Conservation (phyloP, 2,797 vertebrate species). For the Gallinago solitaria region DNA sequence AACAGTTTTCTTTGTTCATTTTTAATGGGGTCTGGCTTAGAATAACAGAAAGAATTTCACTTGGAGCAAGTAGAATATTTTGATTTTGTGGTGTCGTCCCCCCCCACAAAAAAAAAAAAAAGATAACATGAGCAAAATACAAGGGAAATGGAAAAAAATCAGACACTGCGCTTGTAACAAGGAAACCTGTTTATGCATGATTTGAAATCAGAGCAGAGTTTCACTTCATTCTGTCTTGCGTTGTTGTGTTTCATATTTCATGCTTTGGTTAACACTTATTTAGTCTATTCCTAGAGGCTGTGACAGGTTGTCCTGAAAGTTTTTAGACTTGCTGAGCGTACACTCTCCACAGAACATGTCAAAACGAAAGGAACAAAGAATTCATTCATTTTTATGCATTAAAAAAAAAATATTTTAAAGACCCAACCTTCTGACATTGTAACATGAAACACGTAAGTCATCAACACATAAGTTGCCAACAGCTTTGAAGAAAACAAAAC, state of each 20-base stretch:
- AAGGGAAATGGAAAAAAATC: background rate
- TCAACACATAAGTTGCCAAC: background rate
- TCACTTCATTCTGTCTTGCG: conserved; percentile 47
- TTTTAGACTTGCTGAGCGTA: conserved; percentile 36
- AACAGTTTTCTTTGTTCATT: background rate
- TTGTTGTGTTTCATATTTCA: conserved; percentile 59
- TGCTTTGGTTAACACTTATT: conserved; percentile 54
- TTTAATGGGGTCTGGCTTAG: background rate
- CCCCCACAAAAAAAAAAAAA: background rate
- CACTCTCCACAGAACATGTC: background rate
- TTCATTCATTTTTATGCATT: background rate
- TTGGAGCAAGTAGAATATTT: background rate
- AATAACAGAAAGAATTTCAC: background rate
- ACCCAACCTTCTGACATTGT: background rate
- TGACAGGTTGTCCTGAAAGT: conserved; percentile 41
- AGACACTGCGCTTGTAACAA: background rate
- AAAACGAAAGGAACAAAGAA: conserved; percentile 21
- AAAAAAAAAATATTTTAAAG: background rate
- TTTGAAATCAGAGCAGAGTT: conserved; percentile 55
- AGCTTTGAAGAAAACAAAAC: background rate
- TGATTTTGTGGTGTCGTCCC: background rate
- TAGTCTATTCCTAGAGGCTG: conserved; percentile 22
- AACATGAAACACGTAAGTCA: background rate
- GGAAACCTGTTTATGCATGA: conserved; percentile 22
- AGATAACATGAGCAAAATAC: background rate